A percentile compares a stretch with the other conserved stretches of the same genome.
Conservation (phyloP, 2,888 invertebrate genomes). For the Phengaris alcon region DNA sequence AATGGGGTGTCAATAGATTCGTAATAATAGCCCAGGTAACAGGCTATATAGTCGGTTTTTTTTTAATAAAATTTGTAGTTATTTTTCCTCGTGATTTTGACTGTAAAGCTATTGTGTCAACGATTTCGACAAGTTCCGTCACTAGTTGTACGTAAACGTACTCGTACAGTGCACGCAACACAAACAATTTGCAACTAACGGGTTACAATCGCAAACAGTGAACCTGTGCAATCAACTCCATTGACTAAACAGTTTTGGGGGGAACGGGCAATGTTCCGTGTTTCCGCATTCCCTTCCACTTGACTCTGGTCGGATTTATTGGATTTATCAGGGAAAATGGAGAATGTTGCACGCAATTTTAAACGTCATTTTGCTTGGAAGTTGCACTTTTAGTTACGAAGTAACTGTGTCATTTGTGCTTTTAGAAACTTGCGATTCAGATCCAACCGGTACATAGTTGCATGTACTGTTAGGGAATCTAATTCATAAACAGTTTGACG, state of each 20-base stretch:
- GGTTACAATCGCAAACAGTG: slow-evolving; percentile 28
- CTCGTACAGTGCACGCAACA: slow-evolving; percentile 21
- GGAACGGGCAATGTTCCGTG: not conserved
- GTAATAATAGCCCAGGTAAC: no score
- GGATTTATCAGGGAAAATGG: not conserved
- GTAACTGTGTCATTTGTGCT: not conserved
- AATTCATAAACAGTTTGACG: no score
- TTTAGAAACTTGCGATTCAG: not conserved
- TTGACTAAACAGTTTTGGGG: slow-evolving; percentile 20
- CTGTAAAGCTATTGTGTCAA: not conserved
- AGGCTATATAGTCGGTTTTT: no score
- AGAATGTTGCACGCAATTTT: slow-evolving; percentile 7
- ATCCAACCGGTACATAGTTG: not conserved
- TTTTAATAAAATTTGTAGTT: no score
- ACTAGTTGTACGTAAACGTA: slow-evolving; percentile 3
- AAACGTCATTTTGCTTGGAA: no score
- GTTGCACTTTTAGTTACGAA: no score
- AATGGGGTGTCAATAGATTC: no score
- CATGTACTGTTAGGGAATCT: no score
- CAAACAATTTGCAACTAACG: slow-evolving; percentile 30
- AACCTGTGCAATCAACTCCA: slow-evolving; percentile 24
- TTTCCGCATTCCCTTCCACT: not conserved
- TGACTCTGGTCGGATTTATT: not conserved
- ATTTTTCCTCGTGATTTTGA: not conserved
- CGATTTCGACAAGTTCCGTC: not conserved